These are phyloP conservation scores for Nymphicus hollandicus DNA, from an alignment of 2,113 vertebrate species.

Conservation along the genomic window DNA sequence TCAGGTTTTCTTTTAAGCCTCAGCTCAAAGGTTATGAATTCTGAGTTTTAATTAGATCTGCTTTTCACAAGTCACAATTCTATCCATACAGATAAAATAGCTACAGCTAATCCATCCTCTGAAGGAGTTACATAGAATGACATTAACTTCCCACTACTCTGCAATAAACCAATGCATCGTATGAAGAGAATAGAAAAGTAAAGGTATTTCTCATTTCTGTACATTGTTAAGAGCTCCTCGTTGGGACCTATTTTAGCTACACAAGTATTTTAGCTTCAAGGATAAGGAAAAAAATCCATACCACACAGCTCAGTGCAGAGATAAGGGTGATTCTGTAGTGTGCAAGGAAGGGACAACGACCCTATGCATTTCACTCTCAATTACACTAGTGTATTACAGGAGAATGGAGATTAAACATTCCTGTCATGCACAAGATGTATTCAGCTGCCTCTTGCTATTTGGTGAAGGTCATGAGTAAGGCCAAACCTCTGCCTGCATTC, in stretches of 20 bases:
- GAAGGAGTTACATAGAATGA: not conserved
- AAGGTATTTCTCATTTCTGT: not conserved
- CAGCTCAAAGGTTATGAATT: not conserved
- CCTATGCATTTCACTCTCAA: not conserved
- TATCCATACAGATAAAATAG: not conserved
- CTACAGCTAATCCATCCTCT: not conserved
- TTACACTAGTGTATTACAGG: not conserved
- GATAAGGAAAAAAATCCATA: not conserved
- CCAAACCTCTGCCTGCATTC: conserved; percentile 18
- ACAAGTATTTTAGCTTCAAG: not conserved
- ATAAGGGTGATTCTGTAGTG: not conserved
- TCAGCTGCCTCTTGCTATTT: conserved; percentile 12
- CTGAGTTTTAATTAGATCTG: not conserved
- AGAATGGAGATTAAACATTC: conserved; percentile 23
- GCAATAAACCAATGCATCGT: not conserved
- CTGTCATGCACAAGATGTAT: not conserved
- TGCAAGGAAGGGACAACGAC: not conserved
- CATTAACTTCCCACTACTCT: not conserved
- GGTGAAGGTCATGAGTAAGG: conserved; percentile 42
- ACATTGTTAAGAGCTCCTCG: not conserved
- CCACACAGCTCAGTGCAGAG: not conserved
- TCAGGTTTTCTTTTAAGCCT: not conserved
- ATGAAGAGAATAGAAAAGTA: not conserved
- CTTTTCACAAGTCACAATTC: not conserved
- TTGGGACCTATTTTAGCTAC: not conserved